Evolutionary conservation across 2,113 vertebrate genomes (phyloP).

Genomic region (Epinephelus cyanopodus): DNA sequence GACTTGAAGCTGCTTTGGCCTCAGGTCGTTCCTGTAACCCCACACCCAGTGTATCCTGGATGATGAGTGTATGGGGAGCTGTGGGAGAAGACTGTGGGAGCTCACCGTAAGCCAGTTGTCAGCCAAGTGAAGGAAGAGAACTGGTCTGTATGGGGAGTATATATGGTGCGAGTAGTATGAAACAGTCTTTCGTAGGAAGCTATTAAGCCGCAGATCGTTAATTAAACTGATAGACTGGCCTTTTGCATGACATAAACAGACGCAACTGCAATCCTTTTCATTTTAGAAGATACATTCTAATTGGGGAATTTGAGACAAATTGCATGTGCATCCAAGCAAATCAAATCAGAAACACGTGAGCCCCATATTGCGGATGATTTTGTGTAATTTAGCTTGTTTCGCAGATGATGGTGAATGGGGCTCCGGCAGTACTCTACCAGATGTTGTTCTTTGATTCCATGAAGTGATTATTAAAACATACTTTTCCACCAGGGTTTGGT

Average conservation of each 20-base stretch:
- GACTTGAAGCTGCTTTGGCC: neutral
- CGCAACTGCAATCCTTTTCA: neutral
- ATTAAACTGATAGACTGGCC: constrained; percentile 20
- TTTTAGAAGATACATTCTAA: constrained; percentile 13
- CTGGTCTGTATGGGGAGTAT: neutral
- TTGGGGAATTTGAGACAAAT: constrained; percentile 20
- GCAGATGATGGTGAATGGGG: constrained; percentile 28
- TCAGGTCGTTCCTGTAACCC: constrained; percentile 12
- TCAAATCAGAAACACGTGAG: constrained; percentile 48
- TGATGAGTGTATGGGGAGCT: constrained; percentile 17
- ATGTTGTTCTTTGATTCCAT: constrained; percentile 59
- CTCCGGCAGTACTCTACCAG: constrained; percentile 58
- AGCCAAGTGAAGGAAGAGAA: constrained; percentile 24
- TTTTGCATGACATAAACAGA: constrained; percentile 12
- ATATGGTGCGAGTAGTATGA: neutral
- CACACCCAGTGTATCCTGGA: constrained; percentile 30
- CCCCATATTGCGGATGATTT: constrained; percentile 20
- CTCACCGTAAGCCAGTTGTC: constrained; percentile 26
- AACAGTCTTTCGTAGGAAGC: constrained; percentile 1
- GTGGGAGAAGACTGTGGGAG: constrained; percentile 7
- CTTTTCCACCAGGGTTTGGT: constrained; percentile 56
- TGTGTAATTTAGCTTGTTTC: constrained; percentile 50
- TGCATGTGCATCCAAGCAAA: constrained; percentile 40
- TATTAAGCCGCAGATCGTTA: neutral
- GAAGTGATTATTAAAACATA: constrained; percentile 61